Evolutionary conservation across 2,113 vertebrate species (phyloP).

Genomic region (Anhinga anhinga): DNA sequence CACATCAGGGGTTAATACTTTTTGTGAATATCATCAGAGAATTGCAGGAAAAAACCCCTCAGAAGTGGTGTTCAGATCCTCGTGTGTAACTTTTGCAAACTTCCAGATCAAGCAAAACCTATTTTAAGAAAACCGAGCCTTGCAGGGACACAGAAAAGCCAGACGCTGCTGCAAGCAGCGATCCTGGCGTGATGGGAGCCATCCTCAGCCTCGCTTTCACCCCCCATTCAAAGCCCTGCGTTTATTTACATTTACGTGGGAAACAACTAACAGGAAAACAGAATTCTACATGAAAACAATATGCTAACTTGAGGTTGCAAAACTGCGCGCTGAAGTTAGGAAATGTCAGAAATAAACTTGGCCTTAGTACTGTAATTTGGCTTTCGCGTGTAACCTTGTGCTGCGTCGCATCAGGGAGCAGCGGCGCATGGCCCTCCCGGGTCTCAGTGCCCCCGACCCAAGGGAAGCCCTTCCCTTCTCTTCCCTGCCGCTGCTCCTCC

Average conservation of each 20-base stretch:
- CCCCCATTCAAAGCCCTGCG: not conserved
- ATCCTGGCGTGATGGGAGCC: rapidly evolving
- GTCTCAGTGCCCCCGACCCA: rapidly evolving
- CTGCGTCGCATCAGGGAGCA: rapidly evolving
- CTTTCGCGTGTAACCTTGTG: rapidly evolving
- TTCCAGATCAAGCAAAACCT: not conserved
- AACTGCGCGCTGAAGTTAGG: rapidly evolving
- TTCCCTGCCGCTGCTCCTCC: not conserved
- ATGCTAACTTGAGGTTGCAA: no score
- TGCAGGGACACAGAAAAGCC: no score
- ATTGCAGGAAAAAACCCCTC: not conserved
- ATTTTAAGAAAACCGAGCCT: not conserved
- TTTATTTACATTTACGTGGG: not conserved
- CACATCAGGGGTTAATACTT: not conserved
- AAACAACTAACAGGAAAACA: not conserved
- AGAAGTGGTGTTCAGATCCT: not conserved
- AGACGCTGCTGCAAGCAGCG: rapidly evolving
- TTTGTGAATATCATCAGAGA: not conserved
- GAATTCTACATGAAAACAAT: not conserved
- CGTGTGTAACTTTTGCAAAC: rapidly evolving
- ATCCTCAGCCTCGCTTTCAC: rapidly evolving
- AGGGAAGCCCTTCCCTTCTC: rapidly evolving
- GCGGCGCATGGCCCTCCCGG: rapidly evolving
- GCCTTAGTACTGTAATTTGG: rapidly evolving
- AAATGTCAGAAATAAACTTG: rapidly evolving